Conservation (phyloP, 1,140 invertebrate genomes). For the Aphidius gifuensis region DNA sequence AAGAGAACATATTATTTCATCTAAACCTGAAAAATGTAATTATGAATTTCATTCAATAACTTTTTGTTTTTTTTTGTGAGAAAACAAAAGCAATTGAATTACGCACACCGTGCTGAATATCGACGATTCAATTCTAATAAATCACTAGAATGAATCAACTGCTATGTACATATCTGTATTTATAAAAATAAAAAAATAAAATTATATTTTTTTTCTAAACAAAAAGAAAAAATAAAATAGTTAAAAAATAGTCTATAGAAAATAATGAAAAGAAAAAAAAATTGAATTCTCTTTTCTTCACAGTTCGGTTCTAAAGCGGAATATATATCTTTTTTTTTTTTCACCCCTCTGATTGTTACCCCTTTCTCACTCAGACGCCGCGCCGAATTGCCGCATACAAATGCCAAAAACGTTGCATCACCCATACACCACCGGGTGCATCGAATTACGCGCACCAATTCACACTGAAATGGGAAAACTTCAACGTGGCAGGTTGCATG, state of each 20-base stretch:
- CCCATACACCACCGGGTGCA: slow-evolving; percentile 30
- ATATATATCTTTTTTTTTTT: slow-evolving; percentile 3
- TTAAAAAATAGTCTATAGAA: slow-evolving; percentile 2
- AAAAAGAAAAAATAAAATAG: slow-evolving; percentile 2
- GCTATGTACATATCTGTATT: neutral
- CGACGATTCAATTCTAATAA: slow-evolving; percentile 22
- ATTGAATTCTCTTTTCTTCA: slow-evolving; percentile 15
- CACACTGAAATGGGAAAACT: slow-evolving; percentile 49
- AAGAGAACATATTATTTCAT: no score
- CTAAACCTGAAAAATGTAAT: no score
- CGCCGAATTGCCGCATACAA: slow-evolving; percentile 25
- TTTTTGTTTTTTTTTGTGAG: neutral
- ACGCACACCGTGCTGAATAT: slow-evolving; percentile 19
- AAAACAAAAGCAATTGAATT: slow-evolving; percentile 22
- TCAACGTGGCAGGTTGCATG: slow-evolving; percentile 21
- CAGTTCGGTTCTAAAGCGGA: slow-evolving; percentile 3
- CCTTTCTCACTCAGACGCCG: slow-evolving; percentile 10
- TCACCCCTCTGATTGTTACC: no score
- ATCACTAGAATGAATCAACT: slow-evolving; percentile 23
- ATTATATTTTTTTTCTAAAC: neutral
- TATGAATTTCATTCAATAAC: neutral
- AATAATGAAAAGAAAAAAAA: slow-evolving; percentile 12
- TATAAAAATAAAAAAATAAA: neutral
- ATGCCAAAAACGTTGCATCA: slow-evolving; percentile 21
- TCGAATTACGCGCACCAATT: slow-evolving; percentile 51